phyloP scores from a whole-genome alignment of 2,888 invertebrate species.

The Archips xylosteana region DNA sequence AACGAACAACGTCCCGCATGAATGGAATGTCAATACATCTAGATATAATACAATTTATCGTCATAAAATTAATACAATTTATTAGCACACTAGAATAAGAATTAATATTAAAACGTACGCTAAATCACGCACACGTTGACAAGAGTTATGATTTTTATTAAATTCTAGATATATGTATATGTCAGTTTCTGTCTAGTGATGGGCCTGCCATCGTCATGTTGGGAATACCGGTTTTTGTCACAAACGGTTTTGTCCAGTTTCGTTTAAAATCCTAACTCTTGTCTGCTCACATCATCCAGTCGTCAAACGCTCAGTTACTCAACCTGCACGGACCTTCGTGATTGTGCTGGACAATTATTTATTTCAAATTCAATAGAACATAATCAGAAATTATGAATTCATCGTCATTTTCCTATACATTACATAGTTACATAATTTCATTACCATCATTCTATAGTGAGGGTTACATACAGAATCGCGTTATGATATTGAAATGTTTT shows the following conservation, averaged over 20 bases:
- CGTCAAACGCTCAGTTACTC: constrained; percentile 50
- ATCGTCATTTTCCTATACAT: background rate
- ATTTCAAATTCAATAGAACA: constrained; percentile 26
- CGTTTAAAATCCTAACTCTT: constrained; percentile 57
- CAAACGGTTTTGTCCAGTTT: constrained; percentile 34
- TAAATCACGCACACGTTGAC: constrained; percentile 61
- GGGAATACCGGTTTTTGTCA: constrained; percentile 36
- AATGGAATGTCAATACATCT: constrained; percentile 80
- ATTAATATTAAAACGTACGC: constrained; percentile 77
- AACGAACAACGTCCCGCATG: constrained; percentile 79
- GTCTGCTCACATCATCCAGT: constrained; percentile 52
- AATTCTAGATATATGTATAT: constrained; percentile 42
- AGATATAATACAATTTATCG: constrained; percentile 81
- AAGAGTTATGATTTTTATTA: constrained; percentile 67
- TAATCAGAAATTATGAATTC: background rate
- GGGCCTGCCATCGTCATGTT: constrained; percentile 52
- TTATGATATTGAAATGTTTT: too few species aligned
- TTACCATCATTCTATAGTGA: too few species aligned
- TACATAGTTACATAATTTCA: background rate
- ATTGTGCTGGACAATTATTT: constrained; percentile 54
- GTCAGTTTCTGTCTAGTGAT: constrained; percentile 48
- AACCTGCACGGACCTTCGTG: constrained; percentile 55
- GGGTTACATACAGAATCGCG: too few species aligned
- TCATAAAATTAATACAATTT: constrained; percentile 81
- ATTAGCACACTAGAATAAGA: constrained; percentile 84